Evolutionary conservation across 2,888 invertebrate genomes (phyloP), one percentile per base, ranked within the genome.

Genomic region (Drosophila siamana): DNA sequence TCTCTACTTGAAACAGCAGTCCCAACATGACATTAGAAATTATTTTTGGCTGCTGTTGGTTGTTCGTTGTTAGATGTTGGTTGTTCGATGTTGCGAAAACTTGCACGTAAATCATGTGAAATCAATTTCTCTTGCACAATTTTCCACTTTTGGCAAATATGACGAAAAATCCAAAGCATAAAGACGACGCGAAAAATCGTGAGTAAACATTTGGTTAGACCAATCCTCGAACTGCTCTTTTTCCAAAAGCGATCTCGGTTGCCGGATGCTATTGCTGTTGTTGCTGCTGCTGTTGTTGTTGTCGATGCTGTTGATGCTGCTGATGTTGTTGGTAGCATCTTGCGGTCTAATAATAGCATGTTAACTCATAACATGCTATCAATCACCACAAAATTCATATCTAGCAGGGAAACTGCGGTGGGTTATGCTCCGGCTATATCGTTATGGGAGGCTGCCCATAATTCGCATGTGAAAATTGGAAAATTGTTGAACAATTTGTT

Each of bases 61-160:
- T 44, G 52, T 16, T 41, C 43, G 52, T 33, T 56, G 40, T 47
- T 55, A n/a, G n/a, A n/a, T 61, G 63, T 74, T 67, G 77, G 64
- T 30, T 44, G 52, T 16, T 41, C 43, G 52, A 28, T 56, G 40
- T 47, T 55, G 54, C 41, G 63, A 67, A 80, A 75, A 69, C 76
- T 75, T 78, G 84, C 85, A 87, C 80, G 77, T 88, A 90, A 90
- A 91, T 91, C 90, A 90, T 91, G 89, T 89, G 85, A 90, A 90
- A 89, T 88, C 86, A 88, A 89, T 91, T 90, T 87, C 86, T 71
- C 72, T 90, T 78, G 77, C 86, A 77, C 84, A 90, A 89, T 89
- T 89, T 90, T 80, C 86, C 71, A 68, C 74, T 76, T 73, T 80
- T 85, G 80, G 85, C 71, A 74, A 87, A 85, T 88, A 85, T 85